Conservation (phyloP, 2,797 vertebrate species). For the Gobionotothen gibberifrons region DNA sequence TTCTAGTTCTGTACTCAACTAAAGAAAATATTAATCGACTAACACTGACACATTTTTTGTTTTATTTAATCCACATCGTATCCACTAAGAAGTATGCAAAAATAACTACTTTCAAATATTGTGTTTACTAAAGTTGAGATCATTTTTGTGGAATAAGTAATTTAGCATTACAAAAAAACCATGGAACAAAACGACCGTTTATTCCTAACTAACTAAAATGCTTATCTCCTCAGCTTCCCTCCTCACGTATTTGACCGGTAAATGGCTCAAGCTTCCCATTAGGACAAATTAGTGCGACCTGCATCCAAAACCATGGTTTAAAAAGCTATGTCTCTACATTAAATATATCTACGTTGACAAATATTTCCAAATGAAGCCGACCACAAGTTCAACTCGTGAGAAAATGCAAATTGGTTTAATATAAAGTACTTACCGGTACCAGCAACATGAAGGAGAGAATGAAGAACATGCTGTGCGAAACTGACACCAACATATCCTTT, state of each 20-base stretch:
- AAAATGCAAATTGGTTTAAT: slow-evolving; percentile 21
- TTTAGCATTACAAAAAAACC: too few relatives aligned
- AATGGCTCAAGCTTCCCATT: neutral
- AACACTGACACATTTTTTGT: too few relatives aligned
- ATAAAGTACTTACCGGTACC: slow-evolving; percentile 66
- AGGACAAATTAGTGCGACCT: slow-evolving; percentile 9
- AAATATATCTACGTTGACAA: neutral
- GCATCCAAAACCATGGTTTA: slow-evolving; percentile 5
- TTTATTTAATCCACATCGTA: too few relatives aligned
- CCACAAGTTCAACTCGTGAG: slow-evolving; percentile 18
- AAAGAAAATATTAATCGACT: too few relatives aligned
- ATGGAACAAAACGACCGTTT: too few relatives aligned
- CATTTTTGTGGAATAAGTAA: too few relatives aligned
- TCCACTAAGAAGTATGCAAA: too few relatives aligned
- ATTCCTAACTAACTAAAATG: neutral
- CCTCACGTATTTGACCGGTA: neutral
- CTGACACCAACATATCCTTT: slow-evolving; percentile 39
- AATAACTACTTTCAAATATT: too few relatives aligned
- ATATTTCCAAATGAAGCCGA: neutral
- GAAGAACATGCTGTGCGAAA: slow-evolving; percentile 40
- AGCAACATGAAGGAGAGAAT: slow-evolving; percentile 62
- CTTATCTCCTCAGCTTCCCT: neutral
- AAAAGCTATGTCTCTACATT: too few relatives aligned
- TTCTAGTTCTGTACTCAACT: too few relatives aligned
- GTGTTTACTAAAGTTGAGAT: too few relatives aligned